Base-by-base conservation (phyloP, 1,140 invertebrate species). In the Subanguina moxae region DNA sequence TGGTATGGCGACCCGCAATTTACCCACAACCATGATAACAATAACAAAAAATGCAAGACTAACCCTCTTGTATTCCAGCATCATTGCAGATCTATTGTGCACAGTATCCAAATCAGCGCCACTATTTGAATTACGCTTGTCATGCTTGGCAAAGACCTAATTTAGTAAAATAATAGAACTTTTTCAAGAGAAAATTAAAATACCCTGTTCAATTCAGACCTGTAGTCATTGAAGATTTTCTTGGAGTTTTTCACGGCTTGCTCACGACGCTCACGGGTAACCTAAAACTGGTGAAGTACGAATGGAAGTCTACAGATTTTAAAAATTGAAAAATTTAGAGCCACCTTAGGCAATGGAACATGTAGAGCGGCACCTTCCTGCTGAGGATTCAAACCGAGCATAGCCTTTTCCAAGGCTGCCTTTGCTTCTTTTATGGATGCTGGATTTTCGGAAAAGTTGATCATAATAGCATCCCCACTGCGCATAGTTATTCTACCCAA, bases 391-490 rank as follows among this genome's bases (percentile, higher is more conserved):
- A 74, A 65, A 46, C 67, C 67, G 1, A 81, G 32, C 15, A 74
- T 57, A 0, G 66, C 68, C 42, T 76, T 73, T 61, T 71, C 61
- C 13, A 78, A 27, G 9, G 78, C 78, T 11, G 72, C 13, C 46
- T 64, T 76, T 1, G 76, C 78, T 17, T 45, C 62, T 62, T 76
- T 75, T 30, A 79, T 78, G 0, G 71, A 76, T 25, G 57, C 57
- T 19, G 78, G 78, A 52, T 80, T 80, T 38, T 78, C 71, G 13
- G 65, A 45, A 32, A 80, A 78, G 46, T 80, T 79, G 32, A 79
- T 70, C 76, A 78, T 76, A 8, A 79, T 64, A 64, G 78, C 69
- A 23, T 76, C 62, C 1, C 76, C 64, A 43, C 30, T 76, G 62
- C 78, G 79, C 19, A 81, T 23, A 8, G 70, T 62, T 9, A 79